phyloP scores from a whole-genome alignment of 2,797 vertebrate species.

The Acrossocheilus fasciatus region DNA sequence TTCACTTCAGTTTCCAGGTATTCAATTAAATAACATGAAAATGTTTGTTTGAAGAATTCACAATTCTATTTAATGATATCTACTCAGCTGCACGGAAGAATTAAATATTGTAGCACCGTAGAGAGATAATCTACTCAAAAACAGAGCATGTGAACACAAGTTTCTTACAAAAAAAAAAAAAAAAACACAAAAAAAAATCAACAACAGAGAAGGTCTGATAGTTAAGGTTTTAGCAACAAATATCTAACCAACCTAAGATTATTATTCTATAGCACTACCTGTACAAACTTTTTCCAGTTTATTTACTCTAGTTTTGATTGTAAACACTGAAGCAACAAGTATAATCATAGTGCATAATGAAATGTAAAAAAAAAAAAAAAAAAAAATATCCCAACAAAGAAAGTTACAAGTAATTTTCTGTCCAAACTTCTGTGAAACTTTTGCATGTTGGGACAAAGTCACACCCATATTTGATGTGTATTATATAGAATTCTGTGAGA shows the following conservation, averaged over 20 bases:
- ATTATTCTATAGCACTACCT: constrained; percentile 20
- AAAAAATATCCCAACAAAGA: constrained; percentile 12
- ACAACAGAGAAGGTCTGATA: constrained; percentile 63
- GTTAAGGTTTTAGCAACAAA: constrained; percentile 43
- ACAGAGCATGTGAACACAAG: constrained; percentile 32
- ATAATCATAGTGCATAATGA: constrained; percentile 46
- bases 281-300: constrained; percentile 38
- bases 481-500: too few species aligned
- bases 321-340: constrained; percentile 60
- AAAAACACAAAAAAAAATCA: constrained; percentile 45
- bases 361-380: constrained; percentile 45
- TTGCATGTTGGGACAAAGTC: neutral
- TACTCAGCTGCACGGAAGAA: constrained; percentile 80
- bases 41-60: constrained; percentile 59
- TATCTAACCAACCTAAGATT: constrained; percentile 3
- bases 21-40: constrained; percentile 54
- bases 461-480: neutral
- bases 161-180: constrained; percentile 53
- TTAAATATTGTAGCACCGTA: constrained; percentile 80
- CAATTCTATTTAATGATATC: constrained; percentile 68
- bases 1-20: constrained; percentile 42
- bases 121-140: constrained; percentile 53
- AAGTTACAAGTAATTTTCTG: constrained; percentile 6
- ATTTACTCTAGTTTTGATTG: constrained; percentile 39
- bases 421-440: neutral